phyloP scores from a whole-genome alignment of 2,113 vertebrate species.

The Perognathus longimembris region DNA sequence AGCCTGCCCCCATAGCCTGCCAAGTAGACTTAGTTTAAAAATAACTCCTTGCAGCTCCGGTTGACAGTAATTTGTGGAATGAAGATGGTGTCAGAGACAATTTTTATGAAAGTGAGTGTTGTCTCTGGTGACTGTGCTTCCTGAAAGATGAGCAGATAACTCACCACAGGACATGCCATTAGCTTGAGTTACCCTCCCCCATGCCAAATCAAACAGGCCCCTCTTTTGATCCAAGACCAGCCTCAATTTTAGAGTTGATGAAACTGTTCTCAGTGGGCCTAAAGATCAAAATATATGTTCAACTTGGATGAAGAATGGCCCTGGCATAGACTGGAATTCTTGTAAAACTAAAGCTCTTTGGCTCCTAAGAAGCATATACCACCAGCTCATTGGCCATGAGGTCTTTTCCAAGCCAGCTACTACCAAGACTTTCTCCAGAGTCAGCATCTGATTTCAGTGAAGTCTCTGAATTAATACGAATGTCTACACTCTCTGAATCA shows the following conservation, averaged over 20 bases:
- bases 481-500: not conserved
- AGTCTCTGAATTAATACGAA: not conserved
- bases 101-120: conserved; percentile 70
- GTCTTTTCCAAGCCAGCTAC: not conserved
- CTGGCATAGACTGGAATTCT: not conserved
- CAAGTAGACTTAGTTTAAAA: conserved; percentile 74
- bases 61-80: conserved; percentile 78
- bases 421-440: not conserved
- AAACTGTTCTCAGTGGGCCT: conserved; percentile 33
- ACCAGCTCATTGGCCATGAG: not conserved
- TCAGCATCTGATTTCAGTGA: not conserved
- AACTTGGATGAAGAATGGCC: conserved; percentile 18
- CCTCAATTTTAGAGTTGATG: conserved; percentile 58
- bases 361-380: not conserved
- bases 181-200: not conserved
- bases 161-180: conserved; percentile 18
- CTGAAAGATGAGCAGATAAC: conserved; percentile 60
- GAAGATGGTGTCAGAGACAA: conserved; percentile 69
- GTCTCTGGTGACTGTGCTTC: conserved; percentile 55
- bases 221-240: conserved; percentile 13
- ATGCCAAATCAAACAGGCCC: conserved; percentile 29
- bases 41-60: conserved; percentile 57
- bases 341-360: not conserved
- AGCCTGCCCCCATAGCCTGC: conserved; percentile 52
- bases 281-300: conserved; percentile 56